Conservation (phyloP, 2,888 invertebrate genomes). For the Camponotus fellah region DNA sequence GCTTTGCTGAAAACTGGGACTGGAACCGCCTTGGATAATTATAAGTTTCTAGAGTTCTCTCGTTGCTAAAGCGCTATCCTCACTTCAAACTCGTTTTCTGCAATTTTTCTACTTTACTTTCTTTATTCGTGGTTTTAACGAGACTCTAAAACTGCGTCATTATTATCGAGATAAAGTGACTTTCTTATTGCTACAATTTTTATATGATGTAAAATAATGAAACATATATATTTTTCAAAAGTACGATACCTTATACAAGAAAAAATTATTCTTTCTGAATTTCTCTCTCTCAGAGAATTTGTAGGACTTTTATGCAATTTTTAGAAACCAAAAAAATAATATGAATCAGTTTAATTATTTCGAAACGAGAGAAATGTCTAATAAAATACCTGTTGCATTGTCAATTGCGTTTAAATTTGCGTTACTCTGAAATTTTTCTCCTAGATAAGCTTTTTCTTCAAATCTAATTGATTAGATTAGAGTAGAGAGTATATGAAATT, state of each 20-base stretch:
- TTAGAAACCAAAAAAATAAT: neutral
- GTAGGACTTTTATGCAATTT: neutral
- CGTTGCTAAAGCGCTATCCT: conserved; percentile 28
- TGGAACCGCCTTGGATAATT: conserved; percentile 28
- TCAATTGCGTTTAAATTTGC: neutral
- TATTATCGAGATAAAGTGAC: conserved; percentile 33
- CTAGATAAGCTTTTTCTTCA: neutral
- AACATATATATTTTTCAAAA: conserved; percentile 16
- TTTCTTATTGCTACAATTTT: conserved; percentile 28
- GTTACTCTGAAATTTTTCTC: conserved; percentile 5
- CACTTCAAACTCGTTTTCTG: conserved; percentile 33
- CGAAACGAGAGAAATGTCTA: neutral
- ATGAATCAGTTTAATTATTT: neutral
- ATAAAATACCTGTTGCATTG: conserved; percentile 21
- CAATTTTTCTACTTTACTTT: conserved; percentile 43
- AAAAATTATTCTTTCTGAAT: conserved; percentile 4
- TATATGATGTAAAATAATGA: conserved; percentile 14
- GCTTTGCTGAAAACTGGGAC: conserved; percentile 10
- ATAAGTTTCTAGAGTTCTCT: conserved; percentile 49
- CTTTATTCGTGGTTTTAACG: conserved; percentile 38
- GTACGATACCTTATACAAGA: neutral
- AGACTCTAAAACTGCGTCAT: conserved; percentile 45
- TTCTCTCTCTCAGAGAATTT: neutral
- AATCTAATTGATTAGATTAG: no score
- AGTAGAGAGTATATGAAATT: neutral